Conservation (phyloP, 2,888 invertebrate species). For the Mythimna ferrago region DNA sequence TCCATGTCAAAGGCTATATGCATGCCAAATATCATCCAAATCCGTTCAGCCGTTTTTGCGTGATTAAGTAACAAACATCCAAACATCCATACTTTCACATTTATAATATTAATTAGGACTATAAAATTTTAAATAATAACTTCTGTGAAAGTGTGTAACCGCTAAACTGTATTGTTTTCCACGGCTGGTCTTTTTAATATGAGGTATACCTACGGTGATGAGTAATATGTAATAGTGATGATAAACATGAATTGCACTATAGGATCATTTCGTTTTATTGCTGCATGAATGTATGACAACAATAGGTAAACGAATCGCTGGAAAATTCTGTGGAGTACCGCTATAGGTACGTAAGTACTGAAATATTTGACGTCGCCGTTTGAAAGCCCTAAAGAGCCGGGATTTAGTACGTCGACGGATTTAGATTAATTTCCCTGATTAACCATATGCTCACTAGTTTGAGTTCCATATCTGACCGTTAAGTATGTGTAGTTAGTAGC, state of each 20-base stretch:
- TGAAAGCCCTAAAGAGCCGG: conserved; percentile 30
- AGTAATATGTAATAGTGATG: conserved; percentile 1
- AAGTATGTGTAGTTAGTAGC: neutral
- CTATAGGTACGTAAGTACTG: neutral
- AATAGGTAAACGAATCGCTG: neutral
- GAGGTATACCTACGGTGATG: neutral
- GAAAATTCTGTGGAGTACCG: conserved; percentile 18
- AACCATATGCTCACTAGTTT: conserved; percentile 17
- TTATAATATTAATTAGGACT: no score
- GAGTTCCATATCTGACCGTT: neutral
- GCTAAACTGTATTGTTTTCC: neutral
- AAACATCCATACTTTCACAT: no score
- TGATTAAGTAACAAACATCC: no score
- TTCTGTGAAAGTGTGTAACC: neutral
- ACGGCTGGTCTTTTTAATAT: neutral
- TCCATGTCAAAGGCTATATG: no score
- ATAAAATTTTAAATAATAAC: no score
- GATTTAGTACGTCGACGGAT: conserved; percentile 29
- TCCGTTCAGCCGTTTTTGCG: no score
- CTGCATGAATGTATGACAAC: conserved; percentile 7
- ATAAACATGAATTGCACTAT: conserved; percentile 24
- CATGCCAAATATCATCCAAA: no score
- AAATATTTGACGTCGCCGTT: conserved; percentile 7
- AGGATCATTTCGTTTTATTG: conserved; percentile 25
- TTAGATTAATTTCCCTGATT: conserved; percentile 32